These are phyloP conservation scores for Fulmarus glacialis DNA, from an alignment of 2,113 vertebrate species.

Conservation along the genomic window DNA sequence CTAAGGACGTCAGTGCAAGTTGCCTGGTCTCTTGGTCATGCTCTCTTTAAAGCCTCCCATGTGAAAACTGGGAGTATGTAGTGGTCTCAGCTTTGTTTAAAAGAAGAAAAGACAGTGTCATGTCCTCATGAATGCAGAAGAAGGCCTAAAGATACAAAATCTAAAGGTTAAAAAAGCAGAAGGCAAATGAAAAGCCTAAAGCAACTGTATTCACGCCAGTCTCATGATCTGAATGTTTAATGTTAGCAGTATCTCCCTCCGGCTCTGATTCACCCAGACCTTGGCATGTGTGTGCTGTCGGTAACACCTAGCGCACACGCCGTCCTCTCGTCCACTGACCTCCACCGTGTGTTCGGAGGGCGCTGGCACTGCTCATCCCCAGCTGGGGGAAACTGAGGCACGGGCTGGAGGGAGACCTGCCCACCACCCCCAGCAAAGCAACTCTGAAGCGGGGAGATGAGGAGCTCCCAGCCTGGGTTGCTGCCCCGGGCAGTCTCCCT, in stretches of 20 bases:
- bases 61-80: background rate
- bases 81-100: background rate
- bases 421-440: background rate
- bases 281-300: background rate
- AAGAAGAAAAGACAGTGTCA: background rate
- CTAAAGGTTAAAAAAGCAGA: background rate
- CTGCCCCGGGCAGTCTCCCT: fast-evolving
- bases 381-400: background rate
- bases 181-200: background rate
- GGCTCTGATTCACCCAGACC: background rate
- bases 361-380: background rate
- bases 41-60: background rate
- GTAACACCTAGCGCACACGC: fast-evolving
- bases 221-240: background rate
- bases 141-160: background rate
- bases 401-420: background rate
- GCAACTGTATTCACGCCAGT: background rate
- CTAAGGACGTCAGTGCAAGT: background rate
- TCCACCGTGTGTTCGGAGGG: fast-evolving
- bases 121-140: background rate
- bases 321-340: background rate
- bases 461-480: fast-evolving
- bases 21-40: background rate
- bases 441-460: fast-evolving
- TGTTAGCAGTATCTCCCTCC: background rate